Conservation (phyloP, 2,888 invertebrate genomes). For the Watsonalla binaria region DNA sequence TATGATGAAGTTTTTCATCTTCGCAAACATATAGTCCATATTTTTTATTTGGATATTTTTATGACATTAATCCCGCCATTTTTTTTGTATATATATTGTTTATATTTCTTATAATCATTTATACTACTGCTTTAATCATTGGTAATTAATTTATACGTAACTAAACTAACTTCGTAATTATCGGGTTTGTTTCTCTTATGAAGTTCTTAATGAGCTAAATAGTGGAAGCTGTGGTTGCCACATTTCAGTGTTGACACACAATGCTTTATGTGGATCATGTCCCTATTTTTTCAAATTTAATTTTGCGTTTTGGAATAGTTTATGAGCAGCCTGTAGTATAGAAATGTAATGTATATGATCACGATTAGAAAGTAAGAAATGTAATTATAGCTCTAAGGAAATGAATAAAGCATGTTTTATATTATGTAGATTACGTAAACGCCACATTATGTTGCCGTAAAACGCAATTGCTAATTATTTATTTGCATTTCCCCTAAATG, state of each 20-base stretch:
- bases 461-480: slow-evolving; percentile 71
- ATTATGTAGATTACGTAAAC: slow-evolving; percentile 70
- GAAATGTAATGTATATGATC: slow-evolving; percentile 54
- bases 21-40: background rate
- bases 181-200: slow-evolving; percentile 10
- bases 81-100: slow-evolving; percentile 30
- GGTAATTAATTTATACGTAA: slow-evolving; percentile 20
- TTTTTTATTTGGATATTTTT: slow-evolving; percentile 5
- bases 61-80: slow-evolving; percentile 26
- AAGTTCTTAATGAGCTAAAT: background rate
- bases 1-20: background rate
- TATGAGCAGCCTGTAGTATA: slow-evolving; percentile 60
- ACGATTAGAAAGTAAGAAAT: slow-evolving; percentile 59
- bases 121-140: slow-evolving; percentile 24
- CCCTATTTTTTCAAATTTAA: background rate
- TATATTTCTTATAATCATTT: slow-evolving; percentile 12
- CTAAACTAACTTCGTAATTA: too few relatives aligned
- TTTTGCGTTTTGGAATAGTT: slow-evolving; percentile 36
- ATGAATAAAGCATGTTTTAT: slow-evolving; percentile 75
- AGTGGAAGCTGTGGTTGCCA: background rate
- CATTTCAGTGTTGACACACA: too few relatives aligned
- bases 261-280: too few relatives aligned
- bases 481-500: slow-evolving; percentile 75
- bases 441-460: slow-evolving; percentile 64
- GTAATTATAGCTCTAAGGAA: slow-evolving; percentile 71